Conservation (phyloP, 2,888 invertebrate species). For the Chromoteleia sp. region DNA sequence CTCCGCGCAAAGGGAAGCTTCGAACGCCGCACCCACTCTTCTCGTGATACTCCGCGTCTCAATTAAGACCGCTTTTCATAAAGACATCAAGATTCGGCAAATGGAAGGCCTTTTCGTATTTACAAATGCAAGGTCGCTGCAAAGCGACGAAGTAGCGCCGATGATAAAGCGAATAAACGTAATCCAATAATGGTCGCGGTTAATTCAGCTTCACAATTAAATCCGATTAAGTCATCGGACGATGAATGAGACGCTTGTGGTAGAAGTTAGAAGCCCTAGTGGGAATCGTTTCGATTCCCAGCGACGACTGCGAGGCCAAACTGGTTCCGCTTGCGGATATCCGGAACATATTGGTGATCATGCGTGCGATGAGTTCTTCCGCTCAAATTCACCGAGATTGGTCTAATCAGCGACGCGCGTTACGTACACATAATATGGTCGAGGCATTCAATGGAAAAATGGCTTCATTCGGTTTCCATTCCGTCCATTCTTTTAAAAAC, state of each 20-base stretch:
- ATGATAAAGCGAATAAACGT: not conserved
- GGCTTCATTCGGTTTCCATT: constrained; percentile 22
- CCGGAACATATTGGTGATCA: constrained; percentile 71
- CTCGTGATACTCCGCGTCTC: constrained; percentile 9
- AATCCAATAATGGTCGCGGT: not conserved
- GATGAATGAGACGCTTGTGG: constrained; percentile 8
- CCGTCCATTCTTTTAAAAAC: constrained; percentile 34
- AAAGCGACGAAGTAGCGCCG: too few species aligned
- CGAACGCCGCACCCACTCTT: constrained; percentile 23
- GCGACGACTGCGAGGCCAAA: constrained; percentile 48
- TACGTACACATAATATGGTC: constrained; percentile 41
- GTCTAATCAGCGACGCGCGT: constrained; percentile 43
- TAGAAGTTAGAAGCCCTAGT: constrained; percentile 16
- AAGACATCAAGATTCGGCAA: constrained; percentile 15
- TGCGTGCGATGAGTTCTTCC: constrained; percentile 70
- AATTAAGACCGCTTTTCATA: constrained; percentile 18
- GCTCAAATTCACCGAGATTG: constrained; percentile 60
- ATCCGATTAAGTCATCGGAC: constrained; percentile 7
- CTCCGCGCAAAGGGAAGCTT: constrained; percentile 17
- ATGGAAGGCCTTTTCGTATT: too few species aligned
- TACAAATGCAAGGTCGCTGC: too few species aligned
- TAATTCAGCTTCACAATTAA: not conserved
- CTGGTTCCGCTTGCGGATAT: constrained; percentile 70
- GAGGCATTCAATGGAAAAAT: constrained; percentile 28
- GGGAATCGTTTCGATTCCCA: constrained; percentile 61